Base-by-base conservation (phyloP, 2,113 vertebrate species). In the Chauna torquata region DNA sequence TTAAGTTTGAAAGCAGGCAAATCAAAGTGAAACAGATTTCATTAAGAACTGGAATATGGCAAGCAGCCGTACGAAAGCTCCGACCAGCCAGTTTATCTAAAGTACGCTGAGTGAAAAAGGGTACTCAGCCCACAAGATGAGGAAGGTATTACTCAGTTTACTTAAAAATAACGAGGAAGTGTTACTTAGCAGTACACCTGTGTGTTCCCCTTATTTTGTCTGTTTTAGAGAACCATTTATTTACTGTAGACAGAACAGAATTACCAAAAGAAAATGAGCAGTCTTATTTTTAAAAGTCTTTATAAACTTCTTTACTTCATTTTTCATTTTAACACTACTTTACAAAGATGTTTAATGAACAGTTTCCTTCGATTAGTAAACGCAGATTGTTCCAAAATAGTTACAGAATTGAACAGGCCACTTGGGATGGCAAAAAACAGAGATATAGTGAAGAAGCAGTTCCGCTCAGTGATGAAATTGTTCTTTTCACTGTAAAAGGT, bases 401-500 rank as follows among this genome's bases (percentile, higher is more conserved):
- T 96, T 98, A 92, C 78, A 90, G 84, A 91, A 96, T 94, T 92
- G 96, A 96, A 83, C 55, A 95, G 79, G 45, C 74, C 89, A 36
- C 89, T 93, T 90, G 79, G 79, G 95, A 93, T 81, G 25, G 88
- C 52, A 83, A 71, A 89, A 92, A n/a, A 0, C 44, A 91, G 92
- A 84, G 88, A 92, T 65, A 91, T 8, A 96, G 87, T 91, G 92
- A 96, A 95, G 58, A 76, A 95, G 91, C 52, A 57, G 81, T 94
- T 95, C 72, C 75, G 88, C 92, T 97, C 70, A 89, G 58, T 18
- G 74, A 93, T 86, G 89, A 97, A 98, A 97, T 97, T 96, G 74
- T 86, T 97, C 80, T 50, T 98, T 98, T 97, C 91, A 90, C 91
- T 97, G 54, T 68, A 72, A 83, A 95, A 98, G 93, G 96, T 95